Percentiles rank a stretch among this genome's conserved stretches.
These are phyloP conservation scores for Pristionchus maxplancki DNA, from an alignment of 2,888 invertebrate genomes.

Conservation along the genomic window DNA sequence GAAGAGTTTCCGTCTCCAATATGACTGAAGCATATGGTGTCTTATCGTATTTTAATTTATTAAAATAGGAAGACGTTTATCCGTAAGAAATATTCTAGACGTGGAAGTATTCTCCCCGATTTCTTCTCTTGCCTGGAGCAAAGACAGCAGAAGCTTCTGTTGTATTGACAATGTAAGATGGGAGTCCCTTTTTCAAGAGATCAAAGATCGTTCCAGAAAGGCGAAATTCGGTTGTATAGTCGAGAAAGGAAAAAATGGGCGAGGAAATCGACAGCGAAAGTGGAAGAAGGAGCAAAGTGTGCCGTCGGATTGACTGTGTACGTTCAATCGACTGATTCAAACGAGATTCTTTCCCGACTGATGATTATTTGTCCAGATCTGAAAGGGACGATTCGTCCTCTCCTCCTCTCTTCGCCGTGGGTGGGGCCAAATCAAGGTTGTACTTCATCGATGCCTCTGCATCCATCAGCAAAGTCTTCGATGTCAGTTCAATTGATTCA, in stretches of 20 bases:
- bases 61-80: not conserved
- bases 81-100: too few relatives aligned
- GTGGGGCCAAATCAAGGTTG: conserved; percentile 40
- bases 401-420: conserved; percentile 24
- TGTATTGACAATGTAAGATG: conserved; percentile 17
- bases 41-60: not conserved
- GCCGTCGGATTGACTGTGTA: conserved; percentile 13
- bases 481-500: conserved; percentile 4
- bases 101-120: conserved; percentile 22
- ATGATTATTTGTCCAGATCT: not conserved
- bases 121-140: conserved; percentile 39
- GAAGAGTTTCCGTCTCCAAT: conserved; percentile 51
- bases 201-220: conserved; percentile 38
- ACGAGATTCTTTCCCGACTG: too few relatives aligned
- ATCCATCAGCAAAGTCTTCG: conserved; percentile 3
- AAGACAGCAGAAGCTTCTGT: not conserved
- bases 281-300: conserved; percentile 46
- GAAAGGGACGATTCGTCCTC: conserved; percentile 6
- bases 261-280: conserved; percentile 4
- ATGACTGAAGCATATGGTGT: not conserved
- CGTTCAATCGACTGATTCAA: not conserved
- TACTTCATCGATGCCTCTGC: conserved; percentile 40
- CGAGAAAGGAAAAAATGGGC: not conserved
- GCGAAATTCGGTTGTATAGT: conserved; percentile 27
- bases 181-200: not conserved